Evolutionary conservation across 2,888 invertebrate species (phyloP).

Genomic region (Leptopilina drosophilae): DNA sequence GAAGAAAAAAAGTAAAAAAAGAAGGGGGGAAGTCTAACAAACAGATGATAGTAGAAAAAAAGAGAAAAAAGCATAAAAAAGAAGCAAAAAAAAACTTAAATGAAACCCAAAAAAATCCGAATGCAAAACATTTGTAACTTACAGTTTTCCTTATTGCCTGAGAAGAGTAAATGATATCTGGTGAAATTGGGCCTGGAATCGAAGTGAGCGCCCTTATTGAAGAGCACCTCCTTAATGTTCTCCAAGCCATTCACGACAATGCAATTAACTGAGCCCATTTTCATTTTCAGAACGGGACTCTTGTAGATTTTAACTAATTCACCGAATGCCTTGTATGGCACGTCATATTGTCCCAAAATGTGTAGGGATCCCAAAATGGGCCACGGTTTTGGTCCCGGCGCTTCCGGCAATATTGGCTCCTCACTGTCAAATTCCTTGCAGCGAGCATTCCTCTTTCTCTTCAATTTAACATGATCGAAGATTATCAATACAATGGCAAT

Average conservation of each 20-base stretch:
- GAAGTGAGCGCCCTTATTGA: slow-evolving; percentile 81
- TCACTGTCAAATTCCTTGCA: slow-evolving; percentile 55
- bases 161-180: slow-evolving; percentile 82
- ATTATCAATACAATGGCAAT: slow-evolving; percentile 63
- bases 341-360: slow-evolving; percentile 79
- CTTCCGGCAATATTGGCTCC: slow-evolving; percentile 66
- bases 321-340: slow-evolving; percentile 81
- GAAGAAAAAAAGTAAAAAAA: too few relatives aligned
- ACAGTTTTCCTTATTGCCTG: slow-evolving; percentile 84
- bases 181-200: slow-evolving; percentile 83
- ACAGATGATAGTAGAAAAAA: too few relatives aligned
- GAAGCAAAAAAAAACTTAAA: too few relatives aligned
- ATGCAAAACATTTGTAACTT: slow-evolving; percentile 73
- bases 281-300: slow-evolving; percentile 79
- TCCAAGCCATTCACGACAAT: slow-evolving; percentile 81
- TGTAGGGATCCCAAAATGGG: slow-evolving; percentile 81
- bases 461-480: slow-evolving; percentile 61
- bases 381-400: slow-evolving; percentile 79
- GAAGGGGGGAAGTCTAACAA: too few relatives aligned
- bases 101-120: too few relatives aligned
- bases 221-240: slow-evolving; percentile 80
- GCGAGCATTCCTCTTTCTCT: slow-evolving; percentile 48
- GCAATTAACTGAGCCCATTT: slow-evolving; percentile 79
- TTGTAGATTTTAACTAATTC: slow-evolving; percentile 77
- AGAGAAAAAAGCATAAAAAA: too few relatives aligned